phyloP scores from a whole-genome alignment of 2,888 invertebrate genomes.

The Phalangium opilio region DNA sequence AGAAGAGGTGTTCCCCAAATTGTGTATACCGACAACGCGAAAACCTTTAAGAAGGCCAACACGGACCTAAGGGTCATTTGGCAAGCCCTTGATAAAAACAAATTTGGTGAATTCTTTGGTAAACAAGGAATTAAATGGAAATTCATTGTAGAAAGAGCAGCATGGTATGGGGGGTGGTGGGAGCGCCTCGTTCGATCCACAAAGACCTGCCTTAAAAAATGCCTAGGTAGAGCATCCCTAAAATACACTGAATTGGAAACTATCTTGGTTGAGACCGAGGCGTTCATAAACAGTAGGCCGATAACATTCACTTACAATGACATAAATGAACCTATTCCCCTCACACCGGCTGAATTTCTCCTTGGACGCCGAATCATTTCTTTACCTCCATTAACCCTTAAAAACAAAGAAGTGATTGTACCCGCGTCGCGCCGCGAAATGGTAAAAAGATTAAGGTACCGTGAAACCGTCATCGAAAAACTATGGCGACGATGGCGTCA shows the following conservation, averaged over 20 bases:
- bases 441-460: no score
- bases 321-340: conserved; percentile 8
- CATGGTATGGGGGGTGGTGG: conserved; percentile 34
- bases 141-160: conserved; percentile 30
- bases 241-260: conserved; percentile 25
- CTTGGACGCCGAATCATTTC: no score
- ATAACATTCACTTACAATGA: conserved; percentile 24
- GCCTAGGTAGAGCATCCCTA: conserved; percentile 30
- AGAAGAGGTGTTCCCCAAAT: conserved; percentile 25
- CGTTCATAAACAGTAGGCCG: conserved; percentile 27
- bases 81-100: conserved; percentile 5
- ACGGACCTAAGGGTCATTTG: conserved; percentile 23
- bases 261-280: conserved; percentile 23
- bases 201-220: conserved; percentile 27
- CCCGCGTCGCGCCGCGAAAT: no score
- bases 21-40: conserved; percentile 30
- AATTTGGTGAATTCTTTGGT: conserved; percentile 3
- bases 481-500: no score
- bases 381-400: no score
- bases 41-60: conserved; percentile 28
- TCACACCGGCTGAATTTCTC: no score
- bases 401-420: no score
- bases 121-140: conserved; percentile 20
- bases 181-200: conserved; percentile 30
- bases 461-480: no score